A percentile compares a stretch with the other conserved stretches of the same genome.
Conservation (phyloP, 2,113 vertebrate genomes). For the Perca schrenkii region DNA sequence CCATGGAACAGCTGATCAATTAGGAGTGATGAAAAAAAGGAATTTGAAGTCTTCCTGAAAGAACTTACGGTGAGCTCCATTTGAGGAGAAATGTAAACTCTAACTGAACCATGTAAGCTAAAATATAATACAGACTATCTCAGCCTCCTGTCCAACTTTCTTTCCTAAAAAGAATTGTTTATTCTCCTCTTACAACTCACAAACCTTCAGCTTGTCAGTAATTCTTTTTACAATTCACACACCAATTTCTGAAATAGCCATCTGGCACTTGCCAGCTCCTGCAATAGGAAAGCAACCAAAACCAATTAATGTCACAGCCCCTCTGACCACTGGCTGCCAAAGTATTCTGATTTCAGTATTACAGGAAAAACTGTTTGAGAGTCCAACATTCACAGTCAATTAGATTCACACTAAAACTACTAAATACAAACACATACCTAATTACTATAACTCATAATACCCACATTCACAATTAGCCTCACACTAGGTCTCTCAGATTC, state of each 20-base stretch:
- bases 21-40: no score
- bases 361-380: slow-evolving; percentile 10
- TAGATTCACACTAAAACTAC: slow-evolving; percentile 7
- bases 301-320: slow-evolving; percentile 57
- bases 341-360: slow-evolving; percentile 20
- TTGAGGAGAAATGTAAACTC: neutral
- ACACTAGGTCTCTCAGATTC: neutral
- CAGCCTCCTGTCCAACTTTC: neutral
- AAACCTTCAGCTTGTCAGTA: slow-evolving; percentile 12
- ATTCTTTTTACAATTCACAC: slow-evolving; percentile 37
- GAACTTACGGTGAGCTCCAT: no score
- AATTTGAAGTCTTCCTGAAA: no score
- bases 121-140: neutral
- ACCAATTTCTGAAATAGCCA: slow-evolving; percentile 47
- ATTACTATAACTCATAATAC: slow-evolving; percentile 4
- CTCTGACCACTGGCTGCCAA: slow-evolving; percentile 46
- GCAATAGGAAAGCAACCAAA: slow-evolving; percentile 28
- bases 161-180: neutral
- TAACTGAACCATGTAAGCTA: neutral
- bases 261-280: slow-evolving; percentile 45
- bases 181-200: neutral
- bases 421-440: slow-evolving; percentile 10
- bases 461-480: neutral
- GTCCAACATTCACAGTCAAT: slow-evolving; percentile 3
- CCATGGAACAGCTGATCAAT: no score